phyloP scores from a whole-genome alignment of 2,797 vertebrate genomes.

The Peromyscus nudipes region DNA sequence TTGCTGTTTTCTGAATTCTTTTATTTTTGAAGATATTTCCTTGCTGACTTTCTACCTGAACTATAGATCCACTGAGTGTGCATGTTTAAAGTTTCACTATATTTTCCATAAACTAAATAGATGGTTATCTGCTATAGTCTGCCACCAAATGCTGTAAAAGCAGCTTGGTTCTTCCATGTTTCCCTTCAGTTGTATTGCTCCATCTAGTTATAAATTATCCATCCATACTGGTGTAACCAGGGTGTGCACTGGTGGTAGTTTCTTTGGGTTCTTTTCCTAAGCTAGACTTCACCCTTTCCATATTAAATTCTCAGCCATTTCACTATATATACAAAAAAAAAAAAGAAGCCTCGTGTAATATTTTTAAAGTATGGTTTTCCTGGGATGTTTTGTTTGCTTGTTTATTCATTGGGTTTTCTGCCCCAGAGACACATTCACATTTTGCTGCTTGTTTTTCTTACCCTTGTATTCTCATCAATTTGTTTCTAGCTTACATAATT shows the following conservation, averaged over 20 bases:
- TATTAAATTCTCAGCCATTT: background rate
- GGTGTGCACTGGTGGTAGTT: background rate
- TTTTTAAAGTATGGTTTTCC: background rate
- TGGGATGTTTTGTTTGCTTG: background rate
- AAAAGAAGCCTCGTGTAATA: background rate
- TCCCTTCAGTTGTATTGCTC: background rate
- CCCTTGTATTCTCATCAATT: background rate
- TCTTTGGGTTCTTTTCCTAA: background rate
- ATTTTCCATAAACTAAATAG: background rate
- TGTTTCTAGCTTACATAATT: background rate
- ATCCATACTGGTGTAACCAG: background rate
- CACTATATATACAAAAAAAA: background rate
- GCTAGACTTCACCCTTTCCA: background rate
- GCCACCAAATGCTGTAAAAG: background rate
- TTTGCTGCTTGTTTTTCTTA: background rate
- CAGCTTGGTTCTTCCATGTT: background rate
- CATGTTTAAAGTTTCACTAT: background rate
- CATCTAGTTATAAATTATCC: background rate
- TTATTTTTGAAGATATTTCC: background rate
- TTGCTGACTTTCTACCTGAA: background rate
- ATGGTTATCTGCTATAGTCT: background rate
- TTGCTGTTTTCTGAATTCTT: background rate
- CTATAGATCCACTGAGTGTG: background rate
- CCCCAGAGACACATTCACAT: background rate
- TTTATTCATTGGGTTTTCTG: background rate